Evolutionary conservation across 2,888 invertebrate genomes (phyloP), one percentile per base, ranked within the genome.

Genomic region (Monochamus alternatus): DNA sequence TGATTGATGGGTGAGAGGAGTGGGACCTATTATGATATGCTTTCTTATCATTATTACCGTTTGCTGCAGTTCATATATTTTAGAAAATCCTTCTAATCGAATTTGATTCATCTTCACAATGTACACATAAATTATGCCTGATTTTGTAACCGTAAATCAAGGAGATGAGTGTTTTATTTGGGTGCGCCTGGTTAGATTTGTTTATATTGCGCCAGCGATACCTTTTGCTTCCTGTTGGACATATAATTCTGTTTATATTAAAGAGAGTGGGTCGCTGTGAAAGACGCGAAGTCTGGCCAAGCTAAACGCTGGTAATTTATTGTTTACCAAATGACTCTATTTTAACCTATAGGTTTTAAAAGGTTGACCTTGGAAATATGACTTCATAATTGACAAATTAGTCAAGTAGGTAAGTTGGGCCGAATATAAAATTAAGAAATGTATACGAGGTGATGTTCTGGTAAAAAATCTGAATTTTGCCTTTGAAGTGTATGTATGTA

Each of bases 251-350:
- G 64, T 65, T 47, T 65, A 51, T 44, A 30, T 44, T 65, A 47
- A 44, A 44, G 14, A 51, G 44, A 65, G 64, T 47, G 64, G 47
- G 47, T 44, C 44, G 47, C 30, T 47, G 30, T 47, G 30, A 47
- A 65, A 65, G 64, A 65, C 64, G 64, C 22, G 47, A 43, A 30
- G 64, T 65, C 64, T 65, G 30, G 44, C 44, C 14, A 12, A 30
- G 64, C 12, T 65, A 4, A 43, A 65, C 14, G 44, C 47, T 47
- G 64, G 12, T 47, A 44, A 30, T 44, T 65, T 30, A 63, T 65
- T 65, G 64, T 65, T 65, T 65, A 65, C 47, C 64, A 51, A 65
- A 65, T 47, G 22, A 12, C 47, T 43, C 64, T 65, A 65, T 65
- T 65, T 51, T 8, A 10, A 44, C 64, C 47, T 31, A 65, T 44